phyloP scores from a whole-genome alignment of 2,888 invertebrate genomes.

The Caenorhabditis virilis region DNA sequence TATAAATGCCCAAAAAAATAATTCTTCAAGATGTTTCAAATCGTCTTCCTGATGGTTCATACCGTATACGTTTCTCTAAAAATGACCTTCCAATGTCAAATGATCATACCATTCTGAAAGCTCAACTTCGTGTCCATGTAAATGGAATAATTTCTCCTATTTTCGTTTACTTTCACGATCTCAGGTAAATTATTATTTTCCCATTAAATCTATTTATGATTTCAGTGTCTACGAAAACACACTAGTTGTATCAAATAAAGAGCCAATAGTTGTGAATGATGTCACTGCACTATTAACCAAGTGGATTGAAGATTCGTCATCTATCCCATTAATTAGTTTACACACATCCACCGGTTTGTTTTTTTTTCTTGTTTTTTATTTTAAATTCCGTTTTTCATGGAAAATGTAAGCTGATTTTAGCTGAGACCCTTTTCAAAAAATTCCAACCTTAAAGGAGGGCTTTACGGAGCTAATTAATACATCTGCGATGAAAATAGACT shows the following conservation, averaged over 20 bases:
- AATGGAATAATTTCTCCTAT: constrained; percentile 18
- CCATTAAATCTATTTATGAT: neutral
- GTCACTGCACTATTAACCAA: constrained; percentile 18
- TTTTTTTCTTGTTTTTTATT: neutral
- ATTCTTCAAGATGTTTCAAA: constrained; percentile 18
- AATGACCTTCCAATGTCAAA: constrained; percentile 15
- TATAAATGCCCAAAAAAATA: neutral
- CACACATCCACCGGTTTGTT: neutral
- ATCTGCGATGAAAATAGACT: no score
- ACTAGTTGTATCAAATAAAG: constrained; percentile 13
- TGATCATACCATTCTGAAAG: constrained; percentile 18
- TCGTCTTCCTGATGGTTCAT: constrained; percentile 17
- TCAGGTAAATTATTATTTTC: constrained; percentile 8
- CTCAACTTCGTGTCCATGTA: constrained; percentile 24
- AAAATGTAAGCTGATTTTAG: no score
- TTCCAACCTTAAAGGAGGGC: no score
- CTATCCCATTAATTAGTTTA: neutral
- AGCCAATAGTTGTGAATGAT: constrained; percentile 26
- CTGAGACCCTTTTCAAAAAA: no score
- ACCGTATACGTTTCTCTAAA: constrained; percentile 17
- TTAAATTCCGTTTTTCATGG: neutral
- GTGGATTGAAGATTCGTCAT: constrained; percentile 14
- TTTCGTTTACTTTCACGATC: constrained; percentile 18
- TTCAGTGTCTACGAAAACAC: constrained; percentile 13
- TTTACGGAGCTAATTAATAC: no score